phyloP scores from a whole-genome alignment of 2,113 vertebrate species.

The Terrapene triunguis region DNA sequence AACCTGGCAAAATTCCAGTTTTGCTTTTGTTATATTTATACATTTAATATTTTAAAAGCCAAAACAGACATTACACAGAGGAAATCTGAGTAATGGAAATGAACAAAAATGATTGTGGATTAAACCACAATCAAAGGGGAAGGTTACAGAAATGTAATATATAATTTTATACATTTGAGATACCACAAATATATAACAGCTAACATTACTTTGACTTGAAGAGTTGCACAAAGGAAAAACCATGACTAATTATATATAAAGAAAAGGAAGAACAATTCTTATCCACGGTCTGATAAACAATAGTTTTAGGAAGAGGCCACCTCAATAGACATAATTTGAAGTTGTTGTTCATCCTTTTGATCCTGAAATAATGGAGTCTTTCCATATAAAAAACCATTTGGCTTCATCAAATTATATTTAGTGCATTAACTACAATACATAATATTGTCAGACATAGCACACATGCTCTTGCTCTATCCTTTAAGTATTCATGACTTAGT shows the following conservation, averaged over 20 bases:
- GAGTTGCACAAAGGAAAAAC: background rate
- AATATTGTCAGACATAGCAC: background rate
- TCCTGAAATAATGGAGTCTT: background rate
- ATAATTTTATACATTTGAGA: background rate
- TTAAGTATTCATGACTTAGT: background rate
- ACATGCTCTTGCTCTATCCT: background rate
- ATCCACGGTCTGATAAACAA: background rate
- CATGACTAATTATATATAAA: background rate
- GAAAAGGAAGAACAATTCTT: background rate
- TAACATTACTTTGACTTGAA: background rate
- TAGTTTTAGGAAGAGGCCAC: background rate
- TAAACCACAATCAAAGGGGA: conserved; percentile 27
- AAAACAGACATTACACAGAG: conserved; percentile 61
- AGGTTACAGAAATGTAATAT: background rate
- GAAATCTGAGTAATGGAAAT: conserved; percentile 52
- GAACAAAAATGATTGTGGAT: conserved; percentile 3
- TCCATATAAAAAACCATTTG: background rate
- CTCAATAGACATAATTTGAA: background rate
- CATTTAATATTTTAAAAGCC: conserved; percentile 71
- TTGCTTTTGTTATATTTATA: conserved; percentile 73
- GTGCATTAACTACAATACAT: background rate
- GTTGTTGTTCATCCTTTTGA: background rate
- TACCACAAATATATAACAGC: background rate
- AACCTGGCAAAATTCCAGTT: conserved; percentile 55
- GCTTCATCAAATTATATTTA: background rate